Base-by-base conservation (phyloP, 2,888 invertebrate species). In the Drosophila kanekoi region DNA sequence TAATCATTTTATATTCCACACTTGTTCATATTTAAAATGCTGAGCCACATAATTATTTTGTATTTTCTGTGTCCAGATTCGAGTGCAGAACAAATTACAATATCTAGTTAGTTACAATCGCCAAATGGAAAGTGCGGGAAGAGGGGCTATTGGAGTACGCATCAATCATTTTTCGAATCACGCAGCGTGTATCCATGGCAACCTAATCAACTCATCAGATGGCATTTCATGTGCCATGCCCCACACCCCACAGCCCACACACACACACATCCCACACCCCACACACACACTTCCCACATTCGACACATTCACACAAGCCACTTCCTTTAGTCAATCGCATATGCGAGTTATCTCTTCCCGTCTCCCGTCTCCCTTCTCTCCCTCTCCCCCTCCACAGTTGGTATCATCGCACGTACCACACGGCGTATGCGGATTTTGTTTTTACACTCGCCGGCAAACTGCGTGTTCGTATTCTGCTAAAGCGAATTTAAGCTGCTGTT, bases 401-500 rank as follows among this genome's bases (percentile, higher is more conserved):
- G 38, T 67, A 52, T 60, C 57, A 23, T 35, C 37, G 59, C 77
- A 77, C 75, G 74, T 74, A 58, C 51, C 49, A 67, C 80, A 51
- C 16, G 33, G 68, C 79, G 63, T 79, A 72, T 75, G 56, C 41
- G 79, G 49, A 71, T 56, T 77, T 66, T 61, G 43, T 72, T 48
- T 76, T 61, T 61, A 56, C 47, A 49, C 64, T 47, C 54, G 60
- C 37, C 14, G 38, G 14, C 40, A 33, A 45, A 63, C 16, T 44
- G 61, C 47, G 64, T 57, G 40, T 40, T 57, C 47, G 33, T 35
- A 14, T 28, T 41, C 49, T 43, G 40, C 14, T 48, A 20, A 66
- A 61, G 45, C 65, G 18, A 77, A 77, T 80, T 74, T 67, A 80
- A 71, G 81, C 66, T 63, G 59, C 54, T 72, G 43, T 62, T 56